A percentile compares a stretch with the other conserved stretches of the same genome.
Evolutionary conservation across 2,113 vertebrate species (phyloP).

Genomic region (Ailuropoda melanoleuca): DNA sequence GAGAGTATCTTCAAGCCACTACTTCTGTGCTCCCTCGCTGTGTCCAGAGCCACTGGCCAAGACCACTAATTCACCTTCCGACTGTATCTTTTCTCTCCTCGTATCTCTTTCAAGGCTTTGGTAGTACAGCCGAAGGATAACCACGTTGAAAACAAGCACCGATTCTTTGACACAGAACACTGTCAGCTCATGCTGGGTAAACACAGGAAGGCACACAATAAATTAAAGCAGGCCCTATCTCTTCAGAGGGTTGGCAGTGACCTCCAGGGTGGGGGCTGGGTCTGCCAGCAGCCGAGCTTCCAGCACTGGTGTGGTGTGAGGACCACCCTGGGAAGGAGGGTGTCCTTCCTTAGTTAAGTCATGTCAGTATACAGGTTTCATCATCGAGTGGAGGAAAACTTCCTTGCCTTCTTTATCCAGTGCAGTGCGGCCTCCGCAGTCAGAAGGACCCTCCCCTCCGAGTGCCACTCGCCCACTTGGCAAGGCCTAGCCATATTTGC

Average conservation of each 20-base stretch:
- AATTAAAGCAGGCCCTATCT: constrained; percentile 75
- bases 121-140: constrained; percentile 51
- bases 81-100: not conserved
- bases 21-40: constrained; percentile 25
- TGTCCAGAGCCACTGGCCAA: constrained; percentile 5
- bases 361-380: not conserved
- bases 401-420: not conserved
- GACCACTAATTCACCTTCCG: constrained; percentile 23
- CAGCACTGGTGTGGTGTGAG: constrained; percentile 45
- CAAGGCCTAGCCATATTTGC: not conserved
- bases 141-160: constrained; percentile 38
- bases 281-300: not conserved
- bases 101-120: not conserved
- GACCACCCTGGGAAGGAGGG: not conserved
- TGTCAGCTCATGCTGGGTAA: constrained; percentile 45
- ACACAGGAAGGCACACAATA: constrained; percentile 77
- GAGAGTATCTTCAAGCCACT: not conserved
- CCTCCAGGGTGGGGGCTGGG: not conserved
- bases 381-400: constrained; percentile 1
- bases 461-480: not conserved
- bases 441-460: not conserved
- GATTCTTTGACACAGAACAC: constrained; percentile 16
- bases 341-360: constrained; percentile 48
- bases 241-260: constrained; percentile 34
- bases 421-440: not conserved